Evolutionary conservation across 2,888 invertebrate genomes (phyloP), one percentile per base, ranked within the genome.

Genomic region (Tiphia femorata): DNA sequence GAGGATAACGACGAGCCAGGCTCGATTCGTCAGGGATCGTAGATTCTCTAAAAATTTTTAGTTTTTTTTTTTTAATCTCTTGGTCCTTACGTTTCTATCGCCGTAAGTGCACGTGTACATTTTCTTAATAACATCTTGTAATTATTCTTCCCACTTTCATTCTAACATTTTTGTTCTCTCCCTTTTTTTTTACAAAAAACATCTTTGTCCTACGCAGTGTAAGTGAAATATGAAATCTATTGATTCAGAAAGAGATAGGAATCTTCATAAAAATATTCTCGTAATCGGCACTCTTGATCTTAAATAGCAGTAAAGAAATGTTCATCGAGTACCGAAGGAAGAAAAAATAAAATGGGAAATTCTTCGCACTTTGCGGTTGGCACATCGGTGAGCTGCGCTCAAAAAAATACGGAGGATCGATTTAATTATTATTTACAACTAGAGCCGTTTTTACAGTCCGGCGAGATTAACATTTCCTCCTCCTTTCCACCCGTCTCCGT

Each of bases 21-120:
- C 47, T 48, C 40, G 21, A 14, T 33, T 29, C 49, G 21, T n/a
- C n/a, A 47, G 29, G 20, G 33, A 17, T 40, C 49, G n/a, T n/a
- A 42, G 40, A 33, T 55, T 50, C 27, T 44, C 19, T 23, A 58
- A 49, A 51, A 19, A 30, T 37, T 50, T 48, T 62, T n/a, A n/a
- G n/a, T n/a, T n/a, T n/a, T n/a, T n/a, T n/a, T n/a, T n/a, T n/a
- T n/a, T n/a, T n/a, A n/a, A n/a, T n/a, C n/a, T n/a, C n/a, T 69
- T 69, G 69, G 66, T 70, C 66, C 64, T 62, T 57, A 49, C 56
- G 47, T 57, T 56, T 44, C 49, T 12, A 53, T 55, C 60, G 59
- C 47, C 35, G 21, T 23, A 20, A 35, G 30, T 54, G 60, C 27
- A 51, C 7, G 37, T 43, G 20, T 21, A 21, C 8, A 30, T 21